These are phyloP conservation scores for Escarpia spicata DNA, from an alignment of 2,888 invertebrate species.

Conservation along the genomic window DNA sequence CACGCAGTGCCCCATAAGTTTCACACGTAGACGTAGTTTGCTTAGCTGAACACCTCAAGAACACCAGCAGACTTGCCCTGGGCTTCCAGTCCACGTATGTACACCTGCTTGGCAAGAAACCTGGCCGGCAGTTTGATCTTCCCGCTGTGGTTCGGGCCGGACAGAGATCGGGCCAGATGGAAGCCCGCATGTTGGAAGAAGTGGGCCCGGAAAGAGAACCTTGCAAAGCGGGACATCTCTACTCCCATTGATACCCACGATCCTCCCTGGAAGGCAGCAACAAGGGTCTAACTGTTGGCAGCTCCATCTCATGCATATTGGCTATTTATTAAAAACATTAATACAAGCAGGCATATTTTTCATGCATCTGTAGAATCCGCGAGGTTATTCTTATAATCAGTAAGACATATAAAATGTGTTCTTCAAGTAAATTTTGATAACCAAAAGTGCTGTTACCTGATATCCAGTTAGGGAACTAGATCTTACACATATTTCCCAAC, in stretches of 20 bases:
- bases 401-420: background rate
- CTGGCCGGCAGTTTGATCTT: conserved; percentile 48
- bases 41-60: conserved; percentile 49
- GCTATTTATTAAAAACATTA: background rate
- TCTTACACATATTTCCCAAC: too few relatives aligned
- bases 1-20: background rate
- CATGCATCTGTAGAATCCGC: background rate
- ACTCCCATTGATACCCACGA: conserved; percentile 63
- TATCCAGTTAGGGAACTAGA: too few relatives aligned
- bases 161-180: conserved; percentile 51
- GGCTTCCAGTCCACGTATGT: conserved; percentile 49
- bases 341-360: background rate
- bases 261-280: conserved; percentile 52
- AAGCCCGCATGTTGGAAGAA: conserved; percentile 64
- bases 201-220: conserved; percentile 62
- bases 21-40: conserved; percentile 44
- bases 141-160: background rate
- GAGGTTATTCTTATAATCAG: background rate
- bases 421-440: too few relatives aligned
- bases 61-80: conserved; percentile 44
- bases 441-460: too few relatives aligned
- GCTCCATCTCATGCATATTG: background rate
- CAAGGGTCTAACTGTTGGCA: background rate
- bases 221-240: conserved; percentile 60
- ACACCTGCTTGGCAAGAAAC: conserved; percentile 49